Percentiles rank a stretch among this genome's conserved stretches.
These are phyloP conservation scores for Heteractis magnifica DNA, from an alignment of 92 coral and sea anemone species.

Conservation along the genomic window DNA sequence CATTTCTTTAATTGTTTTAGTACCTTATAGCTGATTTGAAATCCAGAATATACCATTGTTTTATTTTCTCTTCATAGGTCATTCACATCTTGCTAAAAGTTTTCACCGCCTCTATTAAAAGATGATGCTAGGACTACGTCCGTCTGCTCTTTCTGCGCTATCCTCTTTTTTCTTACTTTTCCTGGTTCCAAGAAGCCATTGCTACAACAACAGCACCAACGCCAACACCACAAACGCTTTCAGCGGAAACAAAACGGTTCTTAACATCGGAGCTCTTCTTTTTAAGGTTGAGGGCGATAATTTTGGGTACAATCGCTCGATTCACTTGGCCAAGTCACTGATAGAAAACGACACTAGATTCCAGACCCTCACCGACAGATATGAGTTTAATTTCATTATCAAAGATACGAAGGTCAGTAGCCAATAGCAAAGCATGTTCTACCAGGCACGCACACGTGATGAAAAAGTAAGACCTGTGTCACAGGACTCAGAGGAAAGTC, in stretches of 20 bases:
- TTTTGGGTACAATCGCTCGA: constrained; percentile 18
- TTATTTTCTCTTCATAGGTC: background rate
- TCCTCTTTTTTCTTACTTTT: background rate
- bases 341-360: constrained; percentile 10
- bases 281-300: background rate
- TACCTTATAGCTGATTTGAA: no score
- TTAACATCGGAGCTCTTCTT: constrained; percentile 8
- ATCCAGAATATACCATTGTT: background rate
- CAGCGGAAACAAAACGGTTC: background rate
- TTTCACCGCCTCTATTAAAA: background rate
- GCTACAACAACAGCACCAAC: background rate
- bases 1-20: background rate
- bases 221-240: background rate
- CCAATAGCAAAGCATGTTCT: background rate
- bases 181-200: background rate
- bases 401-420: background rate
- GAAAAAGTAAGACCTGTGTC: no score
- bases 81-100: background rate
- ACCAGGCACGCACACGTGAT: no score
- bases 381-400: background rate
- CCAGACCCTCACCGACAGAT: constrained; percentile 23
- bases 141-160: background rate
- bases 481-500: no score
- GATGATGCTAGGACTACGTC: background rate
- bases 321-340: constrained; percentile 7